A percentile compares a stretch with the other conserved stretches of the same genome.
phyloP scores from a whole-genome alignment of 2,888 invertebrate genomes.

The Globia sparganii region DNA sequence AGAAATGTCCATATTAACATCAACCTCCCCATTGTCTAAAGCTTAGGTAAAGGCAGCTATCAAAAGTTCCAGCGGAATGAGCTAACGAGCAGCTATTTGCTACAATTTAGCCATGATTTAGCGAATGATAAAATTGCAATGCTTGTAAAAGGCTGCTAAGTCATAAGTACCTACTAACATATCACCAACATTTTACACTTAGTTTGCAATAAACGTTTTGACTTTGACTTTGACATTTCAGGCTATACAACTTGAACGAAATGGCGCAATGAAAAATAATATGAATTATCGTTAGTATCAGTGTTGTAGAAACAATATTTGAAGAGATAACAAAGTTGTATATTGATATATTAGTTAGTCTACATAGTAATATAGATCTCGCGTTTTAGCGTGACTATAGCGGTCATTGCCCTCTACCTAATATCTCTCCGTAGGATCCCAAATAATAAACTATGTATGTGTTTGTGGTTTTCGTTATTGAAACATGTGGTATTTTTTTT shows the following conservation, averaged over 20 bases:
- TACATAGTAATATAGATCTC: background rate
- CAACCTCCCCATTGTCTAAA: constrained; percentile 56
- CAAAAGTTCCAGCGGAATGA: constrained; percentile 70
- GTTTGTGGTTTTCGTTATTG: too few species aligned
- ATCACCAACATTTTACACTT: too few species aligned
- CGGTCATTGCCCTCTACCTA: too few species aligned
- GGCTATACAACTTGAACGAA: constrained; percentile 47
- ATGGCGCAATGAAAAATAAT: constrained; percentile 55
- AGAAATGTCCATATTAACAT: constrained; percentile 44
- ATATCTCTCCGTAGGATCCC: too few species aligned
- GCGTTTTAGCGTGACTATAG: too few species aligned
- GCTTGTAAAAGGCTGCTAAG: too few species aligned
- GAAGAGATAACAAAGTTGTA: background rate
- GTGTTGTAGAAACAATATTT: constrained; percentile 20
- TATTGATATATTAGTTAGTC: background rate
- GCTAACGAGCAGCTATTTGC: constrained; percentile 78
- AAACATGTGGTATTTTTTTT: too few species aligned
- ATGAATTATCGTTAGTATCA: constrained; percentile 34
- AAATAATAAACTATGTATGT: too few species aligned
- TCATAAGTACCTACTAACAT: too few species aligned
- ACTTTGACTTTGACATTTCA: too few species aligned
- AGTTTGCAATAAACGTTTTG: too few species aligned
- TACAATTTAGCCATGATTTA: constrained; percentile 59
- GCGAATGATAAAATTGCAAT: too few species aligned
- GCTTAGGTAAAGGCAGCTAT: constrained; percentile 64